Conservation (phyloP, 64 coral and sea anemone genomes). For the Hydrozoanthus tunicans region DNA sequence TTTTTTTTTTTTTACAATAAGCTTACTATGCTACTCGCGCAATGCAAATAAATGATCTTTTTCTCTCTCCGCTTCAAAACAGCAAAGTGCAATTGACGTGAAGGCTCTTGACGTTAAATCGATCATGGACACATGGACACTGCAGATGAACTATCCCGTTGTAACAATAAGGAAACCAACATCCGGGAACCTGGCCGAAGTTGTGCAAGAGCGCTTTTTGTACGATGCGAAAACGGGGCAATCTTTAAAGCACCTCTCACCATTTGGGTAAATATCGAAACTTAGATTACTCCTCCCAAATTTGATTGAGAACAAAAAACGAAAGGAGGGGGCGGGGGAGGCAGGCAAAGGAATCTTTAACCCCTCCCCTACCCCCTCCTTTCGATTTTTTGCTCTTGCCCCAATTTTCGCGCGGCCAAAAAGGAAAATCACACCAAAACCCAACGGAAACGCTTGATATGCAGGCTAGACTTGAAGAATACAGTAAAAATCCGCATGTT, state of each 20-base stretch:
- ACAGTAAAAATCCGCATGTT: no score
- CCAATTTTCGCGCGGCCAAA: no score
- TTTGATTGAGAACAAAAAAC: no score
- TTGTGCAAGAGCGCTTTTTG: slow-evolving; percentile 73
- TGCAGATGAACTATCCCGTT: slow-evolving; percentile 90
- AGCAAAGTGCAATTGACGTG: slow-evolving; percentile 56
- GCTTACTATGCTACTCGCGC: no score
- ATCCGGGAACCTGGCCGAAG: background rate
- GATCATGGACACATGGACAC: slow-evolving; percentile 94
- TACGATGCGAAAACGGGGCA: slow-evolving; percentile 51
- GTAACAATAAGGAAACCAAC: slow-evolving; percentile 53
- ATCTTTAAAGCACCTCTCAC: slow-evolving; percentile 60
- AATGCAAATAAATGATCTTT: background rate
- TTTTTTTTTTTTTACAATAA: background rate
- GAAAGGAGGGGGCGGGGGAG: no score
- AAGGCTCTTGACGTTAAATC: slow-evolving; percentile 43
- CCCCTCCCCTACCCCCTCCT: no score
- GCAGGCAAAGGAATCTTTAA: no score
- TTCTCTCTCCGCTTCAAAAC: background rate
- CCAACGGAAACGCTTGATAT: no score
- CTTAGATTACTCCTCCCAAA: no score
- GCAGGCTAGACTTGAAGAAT: no score
- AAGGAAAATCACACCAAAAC: no score
- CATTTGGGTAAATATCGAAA: slow-evolving; percentile 56
- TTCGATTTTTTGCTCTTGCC: no score